Conservation (phyloP, 1,140 invertebrate genomes). For the Drosophila bocki region DNA sequence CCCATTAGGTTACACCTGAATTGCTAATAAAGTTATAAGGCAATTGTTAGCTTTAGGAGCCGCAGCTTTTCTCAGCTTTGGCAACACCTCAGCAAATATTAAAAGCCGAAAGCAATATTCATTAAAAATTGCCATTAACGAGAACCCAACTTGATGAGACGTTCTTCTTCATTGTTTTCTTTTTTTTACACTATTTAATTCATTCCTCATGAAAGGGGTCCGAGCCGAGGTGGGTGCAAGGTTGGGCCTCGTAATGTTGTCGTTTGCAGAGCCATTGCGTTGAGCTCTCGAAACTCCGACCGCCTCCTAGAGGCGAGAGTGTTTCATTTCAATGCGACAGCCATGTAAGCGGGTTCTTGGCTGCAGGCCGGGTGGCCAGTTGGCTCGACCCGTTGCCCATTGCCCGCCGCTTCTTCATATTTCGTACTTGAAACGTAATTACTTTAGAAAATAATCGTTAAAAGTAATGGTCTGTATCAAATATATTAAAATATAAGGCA, state of each 20-base stretch:
- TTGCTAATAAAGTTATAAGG: conserved; percentile 26
- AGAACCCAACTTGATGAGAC: conserved; percentile 49
- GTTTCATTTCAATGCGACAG: conserved; percentile 78
- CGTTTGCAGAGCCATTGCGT: conserved; percentile 55
- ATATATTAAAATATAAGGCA: conserved; percentile 85
- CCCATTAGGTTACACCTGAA: background rate
- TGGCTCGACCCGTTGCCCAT: conserved; percentile 15
- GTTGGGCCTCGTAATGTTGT: conserved; percentile 64
- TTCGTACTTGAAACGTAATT: conserved; percentile 85
- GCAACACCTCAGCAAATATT: conserved; percentile 56
- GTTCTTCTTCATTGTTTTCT: conserved; percentile 24
- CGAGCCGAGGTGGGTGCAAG: conserved; percentile 2
- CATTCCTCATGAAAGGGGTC: conserved; percentile 61
- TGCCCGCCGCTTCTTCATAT: conserved; percentile 74
- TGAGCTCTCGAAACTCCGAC: conserved; percentile 42
- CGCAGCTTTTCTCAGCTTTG: conserved; percentile 4
- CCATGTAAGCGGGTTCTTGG: conserved; percentile 52
- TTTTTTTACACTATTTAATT: conserved; percentile 51
- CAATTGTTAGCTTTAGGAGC: conserved; percentile 21
- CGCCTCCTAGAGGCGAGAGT: conserved; percentile 62
- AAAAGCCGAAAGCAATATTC: conserved; percentile 78
- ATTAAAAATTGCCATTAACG: conserved; percentile 74
- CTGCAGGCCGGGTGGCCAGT: conserved; percentile 5
- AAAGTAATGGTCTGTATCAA: conserved; percentile 85
- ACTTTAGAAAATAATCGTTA: conserved; percentile 85